phyloP scores from a whole-genome alignment of 2,797 vertebrate genomes.

The Caiman crocodilus region DNA sequence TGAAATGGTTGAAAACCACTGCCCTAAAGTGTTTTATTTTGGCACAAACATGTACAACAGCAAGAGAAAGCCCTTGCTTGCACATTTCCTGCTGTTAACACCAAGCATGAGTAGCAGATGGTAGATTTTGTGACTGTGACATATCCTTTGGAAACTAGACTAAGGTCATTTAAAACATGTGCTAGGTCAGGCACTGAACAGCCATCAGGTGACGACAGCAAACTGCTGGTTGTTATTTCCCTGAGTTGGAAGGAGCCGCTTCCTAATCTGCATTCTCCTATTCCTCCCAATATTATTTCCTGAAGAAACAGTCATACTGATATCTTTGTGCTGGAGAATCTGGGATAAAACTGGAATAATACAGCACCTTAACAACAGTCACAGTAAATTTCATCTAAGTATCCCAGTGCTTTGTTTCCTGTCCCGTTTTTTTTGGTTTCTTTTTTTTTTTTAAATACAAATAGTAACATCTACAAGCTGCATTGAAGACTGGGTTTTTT shows the following conservation, averaged over 20 bases:
- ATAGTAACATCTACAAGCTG: too few species aligned
- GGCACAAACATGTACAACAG: not conserved
- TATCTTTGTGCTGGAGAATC: not conserved
- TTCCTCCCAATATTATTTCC: not conserved
- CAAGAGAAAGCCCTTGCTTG: fast-evolving
- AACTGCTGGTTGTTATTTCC: not conserved
- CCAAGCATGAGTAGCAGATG: not conserved
- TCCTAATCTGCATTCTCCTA: not conserved
- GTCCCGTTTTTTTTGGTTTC: not conserved
- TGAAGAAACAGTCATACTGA: not conserved
- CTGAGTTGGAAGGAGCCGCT: not conserved
- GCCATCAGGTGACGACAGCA: not conserved
- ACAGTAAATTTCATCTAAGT: not conserved
- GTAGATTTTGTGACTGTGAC: fast-evolving
- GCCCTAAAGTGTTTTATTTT: not conserved
- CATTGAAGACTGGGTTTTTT: too few species aligned
- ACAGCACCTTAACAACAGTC: not conserved
- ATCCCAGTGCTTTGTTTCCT: not conserved
- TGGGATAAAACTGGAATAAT: not conserved
- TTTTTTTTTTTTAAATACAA: not conserved
- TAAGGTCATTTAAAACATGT: fast-evolving
- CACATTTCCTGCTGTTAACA: not conserved
- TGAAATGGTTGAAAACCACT: not conserved
- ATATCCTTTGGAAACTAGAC: not conserved
- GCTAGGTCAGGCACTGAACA: not conserved